Conservation (phyloP, 2,888 invertebrate genomes). For the Nemotelus pantherinus region DNA sequence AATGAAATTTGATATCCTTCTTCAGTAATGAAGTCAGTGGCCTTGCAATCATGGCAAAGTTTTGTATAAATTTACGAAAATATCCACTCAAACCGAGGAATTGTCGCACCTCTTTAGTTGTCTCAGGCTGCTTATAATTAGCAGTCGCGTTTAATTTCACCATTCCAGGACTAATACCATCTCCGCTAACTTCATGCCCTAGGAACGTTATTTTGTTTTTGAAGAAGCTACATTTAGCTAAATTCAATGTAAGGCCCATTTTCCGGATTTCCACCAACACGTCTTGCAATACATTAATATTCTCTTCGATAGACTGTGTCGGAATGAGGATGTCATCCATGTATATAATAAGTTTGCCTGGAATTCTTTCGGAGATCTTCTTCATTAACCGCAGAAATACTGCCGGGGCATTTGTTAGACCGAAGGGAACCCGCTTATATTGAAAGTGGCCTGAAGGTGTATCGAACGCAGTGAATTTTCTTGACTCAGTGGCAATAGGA, state of each 20-base stretch:
- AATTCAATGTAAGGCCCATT: constrained; percentile 56
- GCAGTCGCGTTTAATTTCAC: constrained; percentile 41
- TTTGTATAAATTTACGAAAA: constrained; percentile 55
- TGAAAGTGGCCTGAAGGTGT: constrained; percentile 56
- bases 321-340: constrained; percentile 42
- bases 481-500: constrained; percentile 9
- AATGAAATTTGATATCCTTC: constrained; percentile 50
- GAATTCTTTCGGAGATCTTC: constrained; percentile 7
- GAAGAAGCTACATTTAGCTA: constrained; percentile 53
- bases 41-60: constrained; percentile 53
- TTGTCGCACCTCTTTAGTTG: constrained; percentile 51
- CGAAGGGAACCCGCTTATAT: constrained; percentile 55
- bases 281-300: not conserved
- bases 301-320: constrained; percentile 26
- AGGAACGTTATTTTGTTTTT: not conserved
- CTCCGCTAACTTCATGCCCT: constrained; percentile 21
- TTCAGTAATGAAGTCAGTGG: constrained; percentile 53
- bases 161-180: constrained; percentile 5
- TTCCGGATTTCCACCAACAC: constrained; percentile 17
- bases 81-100: constrained; percentile 57
- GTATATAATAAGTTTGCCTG: constrained; percentile 19
- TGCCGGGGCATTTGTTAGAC: constrained; percentile 54
- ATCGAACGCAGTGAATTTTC: constrained; percentile 53
- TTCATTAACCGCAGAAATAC: constrained; percentile 49
- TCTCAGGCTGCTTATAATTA: constrained; percentile 51